A percentile compares a stretch with the other conserved stretches of the same genome.
Evolutionary conservation across 1,140 invertebrate genomes (phyloP).

Genomic region (Elymnias hypermnestra): DNA sequence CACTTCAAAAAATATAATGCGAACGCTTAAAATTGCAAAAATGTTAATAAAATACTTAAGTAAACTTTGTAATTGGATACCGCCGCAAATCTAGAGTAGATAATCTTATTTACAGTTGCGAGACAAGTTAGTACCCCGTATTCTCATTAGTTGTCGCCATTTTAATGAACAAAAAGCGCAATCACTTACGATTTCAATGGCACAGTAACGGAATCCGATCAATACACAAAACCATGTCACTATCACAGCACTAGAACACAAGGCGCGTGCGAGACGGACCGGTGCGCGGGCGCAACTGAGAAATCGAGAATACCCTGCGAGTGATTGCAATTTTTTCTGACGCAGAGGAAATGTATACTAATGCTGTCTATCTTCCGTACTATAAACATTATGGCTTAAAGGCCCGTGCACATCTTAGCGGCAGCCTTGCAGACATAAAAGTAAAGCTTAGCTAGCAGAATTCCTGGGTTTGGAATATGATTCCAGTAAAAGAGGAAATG

Average conservation of each 20-base stretch:
- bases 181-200: conserved; percentile 57
- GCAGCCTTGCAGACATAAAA: no score
- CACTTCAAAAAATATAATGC: no score
- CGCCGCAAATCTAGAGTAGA: no score
- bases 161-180: conserved; percentile 13
- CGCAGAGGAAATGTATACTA: conserved; percentile 2
- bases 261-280: conserved; percentile 23
- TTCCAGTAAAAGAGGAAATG: no score
- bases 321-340: conserved; percentile 30
- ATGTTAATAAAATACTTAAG: no score
- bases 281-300: conserved; percentile 48
- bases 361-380: conserved; percentile 1
- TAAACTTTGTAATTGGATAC: no score
- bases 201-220: conserved; percentile 57
- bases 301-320: conserved; percentile 29
- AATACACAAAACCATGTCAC: conserved; percentile 65
- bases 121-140: no score
- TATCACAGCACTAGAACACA: conserved; percentile 38
- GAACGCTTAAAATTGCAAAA: no score
- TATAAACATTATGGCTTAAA: no score
- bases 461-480: no score
- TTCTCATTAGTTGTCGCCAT: neutral
- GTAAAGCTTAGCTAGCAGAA: no score
- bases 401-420: no score
- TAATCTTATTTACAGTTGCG: neutral